A percentile compares a stretch with the other conserved stretches of the same genome.
These are phyloP conservation scores for Sminthurinus signatus DNA, from an alignment of 1,140 invertebrate genomes.

Conservation along the genomic window DNA sequence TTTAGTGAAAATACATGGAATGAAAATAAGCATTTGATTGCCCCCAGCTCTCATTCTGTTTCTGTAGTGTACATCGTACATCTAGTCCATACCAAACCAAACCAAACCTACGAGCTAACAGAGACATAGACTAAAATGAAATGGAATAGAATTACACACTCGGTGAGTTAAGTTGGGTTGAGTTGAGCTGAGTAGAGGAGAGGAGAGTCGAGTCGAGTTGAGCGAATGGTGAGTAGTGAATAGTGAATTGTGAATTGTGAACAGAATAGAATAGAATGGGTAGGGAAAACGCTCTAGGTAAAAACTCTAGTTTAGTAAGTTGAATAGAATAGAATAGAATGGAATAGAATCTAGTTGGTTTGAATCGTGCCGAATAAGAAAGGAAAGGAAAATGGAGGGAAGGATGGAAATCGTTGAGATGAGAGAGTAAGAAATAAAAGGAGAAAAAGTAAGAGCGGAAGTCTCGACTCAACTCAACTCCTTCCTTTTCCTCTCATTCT, in stretches of 20 bases:
- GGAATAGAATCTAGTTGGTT: too few relatives aligned
- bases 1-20: slow-evolving; percentile 19
- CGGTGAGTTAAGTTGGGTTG: not conserved
- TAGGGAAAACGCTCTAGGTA: not conserved
- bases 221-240: not conserved
- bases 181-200: not conserved
- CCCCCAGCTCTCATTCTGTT: slow-evolving; percentile 15
- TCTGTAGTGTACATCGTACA: not conserved
- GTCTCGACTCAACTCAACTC: too few relatives aligned
- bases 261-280: not conserved
- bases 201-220: not conserved
- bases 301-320: not conserved
- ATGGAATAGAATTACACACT: not conserved
- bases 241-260: not conserved
- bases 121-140: not conserved
- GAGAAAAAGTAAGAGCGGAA: too few relatives aligned
- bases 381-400: too few relatives aligned
- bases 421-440: too few relatives aligned
- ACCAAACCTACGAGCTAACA: not conserved
- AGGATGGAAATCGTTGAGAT: too few relatives aligned
- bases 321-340: not conserved
- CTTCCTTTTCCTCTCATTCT: too few relatives aligned
- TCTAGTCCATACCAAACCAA: not conserved
- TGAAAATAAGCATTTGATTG: slow-evolving; percentile 18
- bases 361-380: too few relatives aligned